Evolutionary conservation across 2,797 vertebrate genomes (phyloP).

Genomic region (Aeoliscus strigatus): DNA sequence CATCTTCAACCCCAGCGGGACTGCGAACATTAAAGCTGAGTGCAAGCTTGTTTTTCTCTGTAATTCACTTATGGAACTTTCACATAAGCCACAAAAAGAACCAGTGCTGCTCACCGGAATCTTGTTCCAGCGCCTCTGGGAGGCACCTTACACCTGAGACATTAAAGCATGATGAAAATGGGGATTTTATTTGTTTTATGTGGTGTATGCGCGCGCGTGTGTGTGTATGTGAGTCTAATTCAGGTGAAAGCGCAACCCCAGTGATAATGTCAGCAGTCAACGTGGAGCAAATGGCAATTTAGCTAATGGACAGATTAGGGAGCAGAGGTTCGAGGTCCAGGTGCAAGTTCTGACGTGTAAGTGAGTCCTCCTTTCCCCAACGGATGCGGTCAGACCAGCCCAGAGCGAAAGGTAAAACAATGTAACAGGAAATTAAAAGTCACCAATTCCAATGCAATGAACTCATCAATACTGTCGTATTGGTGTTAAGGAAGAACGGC

Average conservation of each 20-base stretch:
- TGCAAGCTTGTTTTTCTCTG: constrained; percentile 55
- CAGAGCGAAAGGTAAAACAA: constrained; percentile 28
- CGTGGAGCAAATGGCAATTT: constrained; percentile 57
- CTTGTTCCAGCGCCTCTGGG: constrained; percentile 28
- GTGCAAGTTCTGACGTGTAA: constrained; percentile 43
- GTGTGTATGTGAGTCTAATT: constrained; percentile 29
- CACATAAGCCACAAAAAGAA: constrained; percentile 43
- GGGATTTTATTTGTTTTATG: constrained; percentile 31
- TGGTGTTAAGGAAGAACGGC: too few relatives aligned
- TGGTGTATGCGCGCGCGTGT: constrained; percentile 5
- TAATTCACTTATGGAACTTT: constrained; percentile 65
- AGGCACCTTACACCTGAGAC: constrained; percentile 45
- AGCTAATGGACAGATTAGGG: constrained; percentile 66
- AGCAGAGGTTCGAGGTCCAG: constrained; percentile 44
- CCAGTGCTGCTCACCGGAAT: constrained; percentile 27
- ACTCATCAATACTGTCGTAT: too few relatives aligned
- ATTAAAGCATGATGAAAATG: constrained; percentile 23
- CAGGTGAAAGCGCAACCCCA: constrained; percentile 36
- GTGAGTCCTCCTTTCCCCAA: constrained; percentile 21
- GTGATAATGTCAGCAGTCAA: constrained; percentile 33
- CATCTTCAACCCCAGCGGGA: constrained; percentile 56
- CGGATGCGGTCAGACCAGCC: constrained; percentile 21
- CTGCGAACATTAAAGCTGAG: constrained; percentile 59
- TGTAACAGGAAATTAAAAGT: constrained; percentile 11
- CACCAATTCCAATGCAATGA: too few relatives aligned